Evolutionary conservation across 2,888 invertebrate species (phyloP).

Genomic region (Chloromyia formosa): DNA sequence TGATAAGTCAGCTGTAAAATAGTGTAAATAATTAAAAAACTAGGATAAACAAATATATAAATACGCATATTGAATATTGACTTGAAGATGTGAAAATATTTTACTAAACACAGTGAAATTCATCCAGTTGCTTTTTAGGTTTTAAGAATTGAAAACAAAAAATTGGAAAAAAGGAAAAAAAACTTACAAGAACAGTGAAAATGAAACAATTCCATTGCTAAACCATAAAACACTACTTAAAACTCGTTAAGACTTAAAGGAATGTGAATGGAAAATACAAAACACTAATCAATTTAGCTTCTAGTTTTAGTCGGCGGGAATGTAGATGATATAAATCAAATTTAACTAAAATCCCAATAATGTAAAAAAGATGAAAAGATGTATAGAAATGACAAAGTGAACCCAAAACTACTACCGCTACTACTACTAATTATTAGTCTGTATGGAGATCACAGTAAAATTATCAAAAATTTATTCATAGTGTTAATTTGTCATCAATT

Average conservation of each 20-base stretch:
- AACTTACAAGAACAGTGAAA: slow-evolving; percentile 8
- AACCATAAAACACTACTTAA: neutral
- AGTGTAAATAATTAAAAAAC: slow-evolving; percentile 11
- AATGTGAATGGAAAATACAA: neutral
- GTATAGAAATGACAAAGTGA: slow-evolving; percentile 34
- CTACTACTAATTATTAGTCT: slow-evolving; percentile 15
- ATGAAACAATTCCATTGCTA: neutral
- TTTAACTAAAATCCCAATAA: slow-evolving; percentile 8
- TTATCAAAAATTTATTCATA: slow-evolving; percentile 12
- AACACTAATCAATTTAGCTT: neutral
- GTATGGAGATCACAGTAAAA: neutral
- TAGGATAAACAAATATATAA: neutral
- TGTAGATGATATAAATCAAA: neutral
- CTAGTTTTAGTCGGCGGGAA: neutral
- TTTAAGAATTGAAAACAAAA: neutral
- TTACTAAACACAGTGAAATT: slow-evolving; percentile 4
- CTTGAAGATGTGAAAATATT: neutral
- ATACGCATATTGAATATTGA: neutral
- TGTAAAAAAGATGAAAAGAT: slow-evolving; percentile 28
- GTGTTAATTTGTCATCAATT: neutral
- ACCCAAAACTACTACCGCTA: neutral
- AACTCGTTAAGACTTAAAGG: neutral
- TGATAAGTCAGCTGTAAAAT: slow-evolving; percentile 14
- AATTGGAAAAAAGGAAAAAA: neutral
- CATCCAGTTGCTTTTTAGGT: slow-evolving; percentile 30